These are phyloP conservation scores for Pogonomyrmex barbatus DNA, from an alignment of 1,140 invertebrate genomes.

Conservation along the genomic window DNA sequence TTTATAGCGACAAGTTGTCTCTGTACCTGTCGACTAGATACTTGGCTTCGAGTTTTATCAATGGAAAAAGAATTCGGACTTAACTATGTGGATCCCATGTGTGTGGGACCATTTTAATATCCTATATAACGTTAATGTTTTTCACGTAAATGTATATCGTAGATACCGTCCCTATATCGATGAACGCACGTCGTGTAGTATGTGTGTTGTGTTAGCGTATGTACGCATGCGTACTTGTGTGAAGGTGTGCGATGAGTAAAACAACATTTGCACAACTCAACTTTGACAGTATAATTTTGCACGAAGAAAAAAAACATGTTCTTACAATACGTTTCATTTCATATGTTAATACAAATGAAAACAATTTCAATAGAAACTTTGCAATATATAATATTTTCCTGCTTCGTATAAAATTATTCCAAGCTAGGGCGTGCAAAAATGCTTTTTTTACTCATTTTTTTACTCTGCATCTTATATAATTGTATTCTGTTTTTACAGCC, in stretches of 20 bases:
- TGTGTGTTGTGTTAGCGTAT: conserved; percentile 10
- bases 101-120: conserved; percentile 67
- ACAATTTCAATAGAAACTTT: conserved; percentile 20
- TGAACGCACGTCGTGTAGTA: background rate
- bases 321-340: background rate
- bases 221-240: conserved; percentile 7
- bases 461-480: background rate
- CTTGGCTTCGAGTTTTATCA: conserved; percentile 28
- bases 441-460: background rate
- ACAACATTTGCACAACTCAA: background rate
- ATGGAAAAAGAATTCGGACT: conserved; percentile 73
- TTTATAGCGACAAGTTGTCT: conserved; percentile 71
- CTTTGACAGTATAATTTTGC: background rate
- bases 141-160: conserved; percentile 40
- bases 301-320: background rate
- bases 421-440: background rate
- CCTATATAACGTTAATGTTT: conserved; percentile 66
- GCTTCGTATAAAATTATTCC: background rate
- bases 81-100: conserved; percentile 65
- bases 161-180: conserved; percentile 1
- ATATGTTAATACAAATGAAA: conserved; percentile 3
- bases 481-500: background rate
- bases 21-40: conserved; percentile 33
- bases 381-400: background rate
- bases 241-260: conserved; percentile 20